Conservation (phyloP, 1,140 invertebrate genomes). For the Brevipalpus yothersi region DNA sequence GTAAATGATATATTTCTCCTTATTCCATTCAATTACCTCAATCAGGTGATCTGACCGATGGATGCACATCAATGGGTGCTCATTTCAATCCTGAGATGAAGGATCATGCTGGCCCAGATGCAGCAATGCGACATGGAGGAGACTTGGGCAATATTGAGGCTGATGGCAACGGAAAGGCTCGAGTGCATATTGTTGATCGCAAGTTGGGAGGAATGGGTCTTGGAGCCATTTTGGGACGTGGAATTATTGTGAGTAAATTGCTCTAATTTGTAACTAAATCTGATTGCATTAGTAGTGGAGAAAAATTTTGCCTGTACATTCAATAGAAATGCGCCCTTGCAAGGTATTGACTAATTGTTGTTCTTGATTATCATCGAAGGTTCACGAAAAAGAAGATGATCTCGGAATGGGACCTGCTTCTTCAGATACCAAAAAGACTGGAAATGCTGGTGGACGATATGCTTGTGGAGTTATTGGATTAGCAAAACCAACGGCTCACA, state of each 20-base stretch:
- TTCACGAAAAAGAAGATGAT: slow-evolving; percentile 34
- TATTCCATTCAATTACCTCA: too few species aligned
- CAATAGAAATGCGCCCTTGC: too few species aligned
- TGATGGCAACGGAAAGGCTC: slow-evolving; percentile 45
- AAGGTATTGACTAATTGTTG: too few species aligned
- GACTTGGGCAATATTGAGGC: slow-evolving; percentile 76
- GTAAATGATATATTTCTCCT: too few species aligned
- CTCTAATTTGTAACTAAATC: neutral
- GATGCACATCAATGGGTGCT: slow-evolving; percentile 76
- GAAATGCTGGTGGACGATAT: slow-evolving; percentile 77
- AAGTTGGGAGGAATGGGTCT: slow-evolving; percentile 21
- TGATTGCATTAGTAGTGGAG: neutral
- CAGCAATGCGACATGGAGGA: slow-evolving; percentile 39
- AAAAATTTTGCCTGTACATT: too few species aligned
- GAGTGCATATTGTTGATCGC: slow-evolving; percentile 29
- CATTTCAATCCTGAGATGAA: slow-evolving; percentile 63
- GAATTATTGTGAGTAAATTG: slow-evolving; percentile 19
- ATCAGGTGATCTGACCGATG: slow-evolving; percentile 61
- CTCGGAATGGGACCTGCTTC: slow-evolving; percentile 47
- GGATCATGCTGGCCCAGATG: slow-evolving; percentile 19
- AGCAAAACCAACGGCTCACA: neutral
- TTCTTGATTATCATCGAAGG: too few species aligned
- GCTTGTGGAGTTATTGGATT: slow-evolving; percentile 85
- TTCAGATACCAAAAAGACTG: slow-evolving; percentile 60
- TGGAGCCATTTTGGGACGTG: slow-evolving; percentile 27